Conservation (phyloP, 2,888 invertebrate genomes). For the Ceramica pisi region DNA sequence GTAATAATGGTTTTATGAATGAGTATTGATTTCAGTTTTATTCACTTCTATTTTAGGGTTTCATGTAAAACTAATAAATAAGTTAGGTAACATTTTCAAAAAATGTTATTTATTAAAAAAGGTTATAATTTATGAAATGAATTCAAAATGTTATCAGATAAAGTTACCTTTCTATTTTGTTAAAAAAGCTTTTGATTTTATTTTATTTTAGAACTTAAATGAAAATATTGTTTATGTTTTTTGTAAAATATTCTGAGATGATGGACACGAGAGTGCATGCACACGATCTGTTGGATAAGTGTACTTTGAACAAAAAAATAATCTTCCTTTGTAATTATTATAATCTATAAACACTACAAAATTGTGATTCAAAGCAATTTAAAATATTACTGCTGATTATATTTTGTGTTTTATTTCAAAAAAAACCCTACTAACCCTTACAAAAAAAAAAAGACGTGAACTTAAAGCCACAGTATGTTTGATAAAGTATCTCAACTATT, state of each 20-base stretch:
- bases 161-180: constrained; percentile 3
- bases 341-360: constrained; percentile 90
- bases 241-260: constrained; percentile 66
- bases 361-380: constrained; percentile 91
- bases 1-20: constrained; percentile 50
- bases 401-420: constrained; percentile 78
- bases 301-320: constrained; percentile 86
- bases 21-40: constrained; percentile 39
- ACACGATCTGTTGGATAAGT: constrained; percentile 78
- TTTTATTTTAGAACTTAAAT: constrained; percentile 12
- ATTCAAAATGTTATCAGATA: constrained; percentile 28
- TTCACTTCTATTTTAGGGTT: constrained; percentile 22
- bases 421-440: not conserved
- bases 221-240: constrained; percentile 29
- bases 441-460: not conserved
- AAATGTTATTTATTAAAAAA: constrained; percentile 34
- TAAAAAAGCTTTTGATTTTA: not conserved
- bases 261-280: constrained; percentile 76
- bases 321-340: constrained; percentile 90
- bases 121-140: constrained; percentile 39
- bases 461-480: too few relatives aligned
- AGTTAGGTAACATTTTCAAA: constrained; percentile 40
- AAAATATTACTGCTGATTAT: constrained; percentile 91
- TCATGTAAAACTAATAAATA: constrained; percentile 2
- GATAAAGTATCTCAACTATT: not conserved